Conservation (phyloP, 2,113 vertebrate genomes). For the Acrocephalus kingi region DNA sequence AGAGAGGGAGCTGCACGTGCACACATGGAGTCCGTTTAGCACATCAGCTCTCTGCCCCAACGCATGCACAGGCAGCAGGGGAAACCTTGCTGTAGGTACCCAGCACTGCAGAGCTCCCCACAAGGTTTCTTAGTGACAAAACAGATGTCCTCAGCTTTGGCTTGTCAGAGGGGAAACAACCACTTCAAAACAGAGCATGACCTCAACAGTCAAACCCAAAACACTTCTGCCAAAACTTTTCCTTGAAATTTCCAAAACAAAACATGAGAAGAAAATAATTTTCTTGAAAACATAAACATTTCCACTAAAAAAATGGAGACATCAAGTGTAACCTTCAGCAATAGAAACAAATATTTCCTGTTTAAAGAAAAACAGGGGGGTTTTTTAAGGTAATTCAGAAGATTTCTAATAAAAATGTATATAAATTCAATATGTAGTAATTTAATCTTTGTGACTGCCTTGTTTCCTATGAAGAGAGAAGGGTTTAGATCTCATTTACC, state of each 20-base stretch:
- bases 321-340: neutral
- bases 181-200: neutral
- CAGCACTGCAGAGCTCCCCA: neutral
- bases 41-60: neutral
- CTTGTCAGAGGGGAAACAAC: neutral
- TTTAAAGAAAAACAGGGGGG: neutral
- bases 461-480: neutral
- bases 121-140: neutral
- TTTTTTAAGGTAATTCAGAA: neutral
- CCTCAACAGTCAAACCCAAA: neutral
- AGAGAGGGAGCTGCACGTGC: neutral
- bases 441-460: neutral
- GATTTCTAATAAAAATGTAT: neutral
- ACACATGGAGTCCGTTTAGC: neutral
- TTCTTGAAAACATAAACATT: neutral
- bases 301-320: neutral
- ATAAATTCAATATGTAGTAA: neutral
- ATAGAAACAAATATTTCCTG: neutral
- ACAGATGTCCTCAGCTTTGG: neutral
- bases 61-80: fast-evolving
- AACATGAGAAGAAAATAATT: neutral
- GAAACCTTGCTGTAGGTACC: neutral
- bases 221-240: neutral
- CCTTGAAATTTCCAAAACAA: neutral
- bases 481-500: neutral